Percentiles rank a stretch among this genome's conserved stretches.
Conservation (phyloP, 2,888 invertebrate species). For the Zele albiditarsus region DNA sequence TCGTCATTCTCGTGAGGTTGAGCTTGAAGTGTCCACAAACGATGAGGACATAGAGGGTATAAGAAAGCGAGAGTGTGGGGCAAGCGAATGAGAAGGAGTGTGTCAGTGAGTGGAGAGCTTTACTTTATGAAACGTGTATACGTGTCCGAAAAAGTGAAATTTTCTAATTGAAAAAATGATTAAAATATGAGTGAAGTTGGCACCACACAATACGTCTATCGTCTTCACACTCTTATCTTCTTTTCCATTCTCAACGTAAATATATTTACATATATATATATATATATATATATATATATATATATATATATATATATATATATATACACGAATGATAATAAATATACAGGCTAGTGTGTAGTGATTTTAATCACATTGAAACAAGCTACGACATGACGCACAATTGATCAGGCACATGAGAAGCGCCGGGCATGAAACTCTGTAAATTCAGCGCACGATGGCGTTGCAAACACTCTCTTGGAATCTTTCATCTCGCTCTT, state of each 20-base stretch:
- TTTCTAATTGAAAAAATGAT: background rate
- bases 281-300: background rate
- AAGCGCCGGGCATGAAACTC: background rate
- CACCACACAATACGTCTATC: background rate
- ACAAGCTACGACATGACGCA: slow-evolving; percentile 31
- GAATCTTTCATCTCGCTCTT: background rate
- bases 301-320: background rate
- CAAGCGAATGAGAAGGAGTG: background rate
- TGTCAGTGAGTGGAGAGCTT: background rate
- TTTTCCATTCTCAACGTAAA: slow-evolving; percentile 3
- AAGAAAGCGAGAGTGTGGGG: background rate
- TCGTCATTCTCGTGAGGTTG: slow-evolving; percentile 6
- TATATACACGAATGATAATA: background rate
- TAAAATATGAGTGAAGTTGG: background rate
- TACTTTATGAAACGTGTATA: background rate
- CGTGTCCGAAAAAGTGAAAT: background rate
- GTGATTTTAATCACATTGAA: slow-evolving; percentile 17
- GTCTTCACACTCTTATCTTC: background rate
- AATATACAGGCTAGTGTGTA: slow-evolving; percentile 11
- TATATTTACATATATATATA: background rate
- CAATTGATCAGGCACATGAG: slow-evolving; percentile 34
- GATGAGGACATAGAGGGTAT: background rate
- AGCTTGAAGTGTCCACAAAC: slow-evolving; percentile 1
- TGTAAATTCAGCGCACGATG: background rate
- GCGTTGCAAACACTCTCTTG: background rate